Evolutionary conservation across 2,888 invertebrate species (phyloP), one percentile per base, ranked within the genome.

Genomic region (Drosophila quasianomalipes): DNA sequence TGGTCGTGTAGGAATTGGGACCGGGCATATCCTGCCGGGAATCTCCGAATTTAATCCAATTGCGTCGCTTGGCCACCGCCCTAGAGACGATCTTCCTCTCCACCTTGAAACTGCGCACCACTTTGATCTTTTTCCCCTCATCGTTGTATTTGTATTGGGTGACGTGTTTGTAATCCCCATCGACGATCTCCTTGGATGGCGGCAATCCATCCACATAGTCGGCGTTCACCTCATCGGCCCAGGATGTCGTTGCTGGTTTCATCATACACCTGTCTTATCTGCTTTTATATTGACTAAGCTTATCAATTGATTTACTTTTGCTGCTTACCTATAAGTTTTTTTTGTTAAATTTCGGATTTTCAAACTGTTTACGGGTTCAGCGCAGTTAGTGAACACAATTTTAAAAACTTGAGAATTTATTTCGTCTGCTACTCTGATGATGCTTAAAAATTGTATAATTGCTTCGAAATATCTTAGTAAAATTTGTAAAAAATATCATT

Each of bases 201-300:
- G 97, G 96, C 39, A 96, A 92, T 2, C 95, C 95, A 87, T 96
- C 96, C 77, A 74, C 97, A 81, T 97, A 95, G 91, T 97, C 98
- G 35, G 97, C 96, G 92, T 99, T 98, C 1, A 98, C 98, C 93
- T 98, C 98, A 94, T 99, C 99, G 54, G 98, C 99, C 99, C 99
- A 99, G 80, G 98, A 98, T 57, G 97, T 96, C 92, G 97, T 97
- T 47, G 96, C 95, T 91, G 97, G 96, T 82, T 96, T 96, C 78
- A 95, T 85, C 16, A 16, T 31, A 3, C 16, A 16, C 5, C 12
- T 35, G 22, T 37, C 52, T 9, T n/a, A 12, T 7, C 4, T 14
- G 35, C 1, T 4, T 1, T 12, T 3, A 28, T 4, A 6, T 31
- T 9, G 16, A 16, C 14, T 3, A 41, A 14, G 4, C 3, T 1